Evolutionary conservation across 2,113 vertebrate genomes (phyloP).

Genomic region (Pseudois nayaur): DNA sequence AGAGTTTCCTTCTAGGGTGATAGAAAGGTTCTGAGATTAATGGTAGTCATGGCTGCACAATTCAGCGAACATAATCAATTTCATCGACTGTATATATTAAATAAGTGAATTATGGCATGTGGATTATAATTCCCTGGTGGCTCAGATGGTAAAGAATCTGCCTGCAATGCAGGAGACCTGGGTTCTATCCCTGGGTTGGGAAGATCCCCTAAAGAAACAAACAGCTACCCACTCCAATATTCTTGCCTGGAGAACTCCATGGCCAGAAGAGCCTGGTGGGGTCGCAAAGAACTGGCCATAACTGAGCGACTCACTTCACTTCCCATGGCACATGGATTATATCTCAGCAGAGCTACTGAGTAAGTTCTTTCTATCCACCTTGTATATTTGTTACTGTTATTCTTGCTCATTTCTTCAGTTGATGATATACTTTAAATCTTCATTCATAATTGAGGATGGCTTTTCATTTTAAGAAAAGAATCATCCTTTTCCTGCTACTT

Average conservation of each 20-base stretch:
- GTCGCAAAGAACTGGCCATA: background rate
- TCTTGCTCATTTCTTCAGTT: background rate
- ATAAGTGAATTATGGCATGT: background rate
- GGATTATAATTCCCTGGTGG: background rate
- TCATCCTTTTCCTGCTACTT: background rate
- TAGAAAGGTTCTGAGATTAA: background rate
- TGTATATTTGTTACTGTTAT: background rate
- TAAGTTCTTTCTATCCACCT: background rate
- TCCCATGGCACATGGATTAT: background rate
- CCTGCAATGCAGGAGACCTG: background rate
- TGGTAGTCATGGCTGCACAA: background rate
- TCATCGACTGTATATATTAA: background rate
- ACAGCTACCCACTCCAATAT: background rate
- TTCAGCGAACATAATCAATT: background rate
- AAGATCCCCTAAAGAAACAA: background rate
- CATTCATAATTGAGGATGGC: background rate
- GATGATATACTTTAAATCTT: background rate
- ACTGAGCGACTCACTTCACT: background rate
- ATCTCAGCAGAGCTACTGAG: background rate
- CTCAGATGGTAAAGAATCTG: background rate
- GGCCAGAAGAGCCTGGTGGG: background rate
- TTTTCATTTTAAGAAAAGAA: constrained; percentile 4
- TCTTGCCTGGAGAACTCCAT: background rate
- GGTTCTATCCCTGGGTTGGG: background rate
- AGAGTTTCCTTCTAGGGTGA: background rate